Percentiles rank a stretch among this genome's conserved stretches.
phyloP scores from a whole-genome alignment of 2,797 vertebrate species.

The Galago senegalensis region DNA sequence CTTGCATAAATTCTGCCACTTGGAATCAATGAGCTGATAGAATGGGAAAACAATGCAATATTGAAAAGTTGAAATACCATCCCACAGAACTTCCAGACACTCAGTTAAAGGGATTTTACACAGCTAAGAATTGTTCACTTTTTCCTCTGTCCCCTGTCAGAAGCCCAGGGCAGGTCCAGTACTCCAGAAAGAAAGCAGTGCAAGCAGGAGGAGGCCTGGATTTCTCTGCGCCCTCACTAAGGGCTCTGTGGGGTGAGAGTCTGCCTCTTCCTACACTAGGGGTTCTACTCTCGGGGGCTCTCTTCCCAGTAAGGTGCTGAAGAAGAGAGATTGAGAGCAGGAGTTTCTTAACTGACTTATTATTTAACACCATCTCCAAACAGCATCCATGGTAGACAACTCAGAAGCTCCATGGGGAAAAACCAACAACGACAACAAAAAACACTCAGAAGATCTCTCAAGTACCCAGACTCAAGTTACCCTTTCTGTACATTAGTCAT shows the following conservation, averaged over 20 bases:
- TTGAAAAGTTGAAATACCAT: neutral
- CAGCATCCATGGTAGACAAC: neutral
- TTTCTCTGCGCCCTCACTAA: neutral
- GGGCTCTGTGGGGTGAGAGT: neutral
- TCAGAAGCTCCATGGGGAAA: neutral
- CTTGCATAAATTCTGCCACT: neutral
- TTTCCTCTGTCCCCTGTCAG: neutral
- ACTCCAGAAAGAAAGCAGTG: neutral
- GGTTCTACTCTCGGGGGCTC: neutral
- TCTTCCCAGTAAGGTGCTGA: neutral
- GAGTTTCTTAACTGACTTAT: neutral
- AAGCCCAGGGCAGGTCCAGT: neutral
- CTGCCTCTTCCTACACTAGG: neutral
- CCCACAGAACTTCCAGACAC: neutral
- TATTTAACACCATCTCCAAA: neutral
- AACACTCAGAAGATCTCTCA: neutral
- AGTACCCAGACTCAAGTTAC: neutral
- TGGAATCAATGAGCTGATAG: neutral
- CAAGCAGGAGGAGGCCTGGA: neutral
- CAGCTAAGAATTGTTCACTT: neutral
- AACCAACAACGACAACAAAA: too few relatives aligned
- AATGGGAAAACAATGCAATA: neutral
- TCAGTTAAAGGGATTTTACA: neutral
- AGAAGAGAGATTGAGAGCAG: neutral
- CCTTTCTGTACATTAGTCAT: neutral